Base-by-base conservation (phyloP, 2,113 vertebrate genomes). In the Chionis minor region DNA sequence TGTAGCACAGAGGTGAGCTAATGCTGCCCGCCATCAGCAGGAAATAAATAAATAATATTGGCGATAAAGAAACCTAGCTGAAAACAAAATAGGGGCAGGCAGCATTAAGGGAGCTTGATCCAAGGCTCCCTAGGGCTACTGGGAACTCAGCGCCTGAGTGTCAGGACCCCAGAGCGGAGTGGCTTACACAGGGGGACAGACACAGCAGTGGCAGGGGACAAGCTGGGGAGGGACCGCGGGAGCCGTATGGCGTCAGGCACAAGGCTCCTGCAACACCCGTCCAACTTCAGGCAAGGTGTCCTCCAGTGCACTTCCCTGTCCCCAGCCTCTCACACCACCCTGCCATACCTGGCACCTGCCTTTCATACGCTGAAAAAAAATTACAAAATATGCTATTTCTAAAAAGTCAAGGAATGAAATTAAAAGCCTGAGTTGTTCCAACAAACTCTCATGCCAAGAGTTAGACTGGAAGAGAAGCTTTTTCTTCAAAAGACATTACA, bases 401-500 rank as follows among this genome's bases (percentile, higher is more conserved):
- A 65, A 87, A 69, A 92, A 92, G 72, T 54, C 88, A 67, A 52
- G 23, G 52, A 85, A 62, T 32, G 1, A 78, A 91, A 92, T 91
- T 42, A 85, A 95, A 81, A 92, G 83, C 73, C 62, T 14, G 71
- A 85, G 96, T 33, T 84, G 56, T 81, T 94, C 83, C 83, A 89
- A 77, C 49, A 65, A 75, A 92, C 62, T 44, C 74, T 59, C 65
- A 23, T 21, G 52, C 77, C 93, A 73, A 81, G 92, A 78, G 69
- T 75, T 27, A 75, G 71, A 61, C 56, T 44, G 65, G 62, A 82
- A 89, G 56, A 94, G 63, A 92, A 95, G 92, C 42, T 77, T 88
- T 92, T 81, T 82, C 96, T 93, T 91, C 89, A 92, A 95, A 94
- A 94, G 89, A 18, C 70, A 33, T 84, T 79, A 73, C 45, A 23